These are phyloP conservation scores for Trachelus troglodyta DNA, from an alignment of 2,888 invertebrate genomes.

Conservation along the genomic window DNA sequence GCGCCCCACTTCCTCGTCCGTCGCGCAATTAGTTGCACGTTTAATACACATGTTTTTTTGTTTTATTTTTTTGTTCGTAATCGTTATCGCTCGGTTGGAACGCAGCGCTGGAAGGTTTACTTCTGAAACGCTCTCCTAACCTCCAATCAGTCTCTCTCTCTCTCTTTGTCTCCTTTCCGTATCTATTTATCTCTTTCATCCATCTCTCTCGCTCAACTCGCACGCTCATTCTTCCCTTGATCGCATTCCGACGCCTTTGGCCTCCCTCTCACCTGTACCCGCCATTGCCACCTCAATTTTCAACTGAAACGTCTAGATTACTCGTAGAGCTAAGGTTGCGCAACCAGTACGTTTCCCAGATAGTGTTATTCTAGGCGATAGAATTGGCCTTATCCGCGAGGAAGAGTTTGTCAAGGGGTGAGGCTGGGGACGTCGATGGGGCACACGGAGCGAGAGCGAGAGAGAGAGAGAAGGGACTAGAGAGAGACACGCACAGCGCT, in stretches of 20 bases:
- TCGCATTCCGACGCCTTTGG: neutral
- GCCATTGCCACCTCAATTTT: neutral
- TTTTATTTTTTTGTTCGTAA: neutral
- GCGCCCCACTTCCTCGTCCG: neutral
- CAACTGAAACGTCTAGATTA: neutral
- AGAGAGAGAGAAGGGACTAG: neutral
- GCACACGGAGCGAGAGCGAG: too few species aligned
- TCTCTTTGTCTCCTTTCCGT: neutral
- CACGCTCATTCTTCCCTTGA: neutral
- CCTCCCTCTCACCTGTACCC: neutral
- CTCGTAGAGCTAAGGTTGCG: neutral
- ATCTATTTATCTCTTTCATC: neutral
- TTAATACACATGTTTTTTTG: neutral
- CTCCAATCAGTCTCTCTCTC: neutral
- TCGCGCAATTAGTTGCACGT: neutral
- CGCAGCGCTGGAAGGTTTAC: neutral
- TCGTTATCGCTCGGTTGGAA: neutral
- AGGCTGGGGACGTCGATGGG: too few species aligned
- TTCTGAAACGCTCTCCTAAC: neutral
- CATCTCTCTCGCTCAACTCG: neutral
- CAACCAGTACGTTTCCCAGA: neutral
- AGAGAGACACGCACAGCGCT: slow-evolving; percentile 1
- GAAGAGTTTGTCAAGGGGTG: neutral
- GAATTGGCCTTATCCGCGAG: neutral
- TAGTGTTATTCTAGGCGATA: neutral